These are phyloP conservation scores for Cydia amplana DNA, from an alignment of 1,140 invertebrate species.

Conservation along the genomic window DNA sequence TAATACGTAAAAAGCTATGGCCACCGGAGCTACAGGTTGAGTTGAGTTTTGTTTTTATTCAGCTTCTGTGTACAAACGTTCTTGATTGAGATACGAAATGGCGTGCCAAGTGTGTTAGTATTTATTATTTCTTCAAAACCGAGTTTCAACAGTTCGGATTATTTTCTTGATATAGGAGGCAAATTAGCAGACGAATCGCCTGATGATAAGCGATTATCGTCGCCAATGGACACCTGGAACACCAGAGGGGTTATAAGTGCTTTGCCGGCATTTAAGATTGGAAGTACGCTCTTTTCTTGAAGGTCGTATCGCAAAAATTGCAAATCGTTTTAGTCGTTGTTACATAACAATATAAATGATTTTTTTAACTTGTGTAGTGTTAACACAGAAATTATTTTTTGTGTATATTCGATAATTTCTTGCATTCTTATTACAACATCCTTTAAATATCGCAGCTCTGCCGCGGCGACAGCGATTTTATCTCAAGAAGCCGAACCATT, in stretches of 20 bases:
- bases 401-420: background rate
- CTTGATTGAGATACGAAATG: slow-evolving; percentile 13
- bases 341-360: background rate
- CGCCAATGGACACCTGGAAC: too few relatives aligned
- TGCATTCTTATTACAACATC: background rate
- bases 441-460: slow-evolving; percentile 37
- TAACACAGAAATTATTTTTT: background rate
- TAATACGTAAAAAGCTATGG: slow-evolving; percentile 56
- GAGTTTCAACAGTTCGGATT: background rate
- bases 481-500: slow-evolving; percentile 57
- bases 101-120: background rate
- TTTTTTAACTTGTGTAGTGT: background rate
- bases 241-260: too few relatives aligned
- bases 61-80: slow-evolving; percentile 17
- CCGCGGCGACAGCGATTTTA: slow-evolving; percentile 55
- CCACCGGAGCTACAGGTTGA: slow-evolving; percentile 42
- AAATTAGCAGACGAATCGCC: background rate
- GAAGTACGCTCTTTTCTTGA: too few relatives aligned
- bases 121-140: background rate
- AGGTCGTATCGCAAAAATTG: background rate
- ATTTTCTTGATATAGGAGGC: too few relatives aligned
- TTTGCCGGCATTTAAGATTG: too few relatives aligned
- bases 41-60: slow-evolving; percentile 44
- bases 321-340: background rate
- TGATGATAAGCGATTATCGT: too few relatives aligned